Base-by-base conservation (phyloP, 1,140 invertebrate species). In the Ganaspis sp. region DNA sequence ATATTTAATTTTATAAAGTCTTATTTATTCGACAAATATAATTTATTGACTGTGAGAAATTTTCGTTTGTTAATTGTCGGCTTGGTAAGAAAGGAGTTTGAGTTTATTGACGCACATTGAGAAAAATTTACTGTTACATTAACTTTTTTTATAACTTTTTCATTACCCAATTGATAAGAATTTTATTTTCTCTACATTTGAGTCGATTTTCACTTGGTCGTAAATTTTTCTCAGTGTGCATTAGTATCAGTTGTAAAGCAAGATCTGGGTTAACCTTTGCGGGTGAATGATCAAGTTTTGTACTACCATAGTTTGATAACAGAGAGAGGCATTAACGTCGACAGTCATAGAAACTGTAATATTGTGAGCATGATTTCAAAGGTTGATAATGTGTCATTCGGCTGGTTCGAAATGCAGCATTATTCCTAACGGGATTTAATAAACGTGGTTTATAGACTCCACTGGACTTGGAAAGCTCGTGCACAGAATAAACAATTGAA, bases 321-420 rank as follows among this genome's bases (percentile, higher is more conserved):
- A 64, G 54, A 58, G 54, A 58, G 54, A 58, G 21, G 54, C 58
- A 64, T 64, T 64, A 64, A 29, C 58, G 58, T 64, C 58, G 58
- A 64, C 58, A 64, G 58, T 64, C 12, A 64, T 64, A 64, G 58
- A 29, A 64, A 64, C 58, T 64, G 15, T 64, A 64, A 34, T 64
- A 64, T n/a, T 26, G 58, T 26, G 23, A 64, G 54, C 23, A 19
- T 64, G 54, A 64, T 64, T 64, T 64, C 58, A n/a, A 29, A 34
- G 58, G 23, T 64, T 64, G 54, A 64, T 64, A 64, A 64, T 64
- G 58, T 64, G 58, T 64, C 26, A 64, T 64, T 64, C 58, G 58
- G 23, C 58, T 64, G 58, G 58, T 64, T 64, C 58, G 58, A 64
- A 34, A 64, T 29, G 58, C 58, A 64, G 23, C 58, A 64, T 64